Conservation (phyloP, 2,888 invertebrate genomes). For the Acrobasis repandana region DNA sequence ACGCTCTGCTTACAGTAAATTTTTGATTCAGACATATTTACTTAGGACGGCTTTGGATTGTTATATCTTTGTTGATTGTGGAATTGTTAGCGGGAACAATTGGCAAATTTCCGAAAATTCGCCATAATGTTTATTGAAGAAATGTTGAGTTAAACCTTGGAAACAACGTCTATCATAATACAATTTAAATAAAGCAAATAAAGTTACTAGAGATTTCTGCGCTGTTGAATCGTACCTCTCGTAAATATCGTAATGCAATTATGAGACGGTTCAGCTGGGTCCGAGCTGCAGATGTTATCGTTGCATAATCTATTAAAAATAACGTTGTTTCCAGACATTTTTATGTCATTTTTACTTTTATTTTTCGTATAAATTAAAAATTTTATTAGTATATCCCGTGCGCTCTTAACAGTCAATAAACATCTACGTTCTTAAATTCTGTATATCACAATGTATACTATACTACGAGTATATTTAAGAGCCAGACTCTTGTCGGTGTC, state of each 20-base stretch:
- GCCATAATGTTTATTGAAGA: background rate
- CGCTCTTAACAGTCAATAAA: too few relatives aligned
- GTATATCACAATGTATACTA: too few relatives aligned
- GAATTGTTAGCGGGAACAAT: slow-evolving; percentile 11
- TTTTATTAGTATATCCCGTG: too few relatives aligned
- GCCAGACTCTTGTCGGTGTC: too few relatives aligned
- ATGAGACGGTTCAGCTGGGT: background rate
- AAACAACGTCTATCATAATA: background rate
- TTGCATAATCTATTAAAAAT: background rate
- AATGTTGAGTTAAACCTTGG: background rate
- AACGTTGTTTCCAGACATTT: background rate
- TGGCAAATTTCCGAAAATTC: background rate
- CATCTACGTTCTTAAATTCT: too few relatives aligned
- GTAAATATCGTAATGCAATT: background rate
- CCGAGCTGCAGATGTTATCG: background rate
- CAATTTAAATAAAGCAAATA: background rate
- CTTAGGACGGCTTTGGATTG: slow-evolving; percentile 11
- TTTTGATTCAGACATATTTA: slow-evolving; percentile 4
- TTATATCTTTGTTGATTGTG: slow-evolving; percentile 6
- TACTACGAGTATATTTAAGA: too few relatives aligned
- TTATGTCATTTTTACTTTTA: background rate
- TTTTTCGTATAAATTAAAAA: too few relatives aligned
- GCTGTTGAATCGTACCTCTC: background rate
- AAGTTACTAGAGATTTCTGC: background rate
- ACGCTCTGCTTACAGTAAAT: background rate